These are phyloP conservation scores for Gobius niger DNA, from an alignment of 2,113 vertebrate genomes.

Conservation along the genomic window DNA sequence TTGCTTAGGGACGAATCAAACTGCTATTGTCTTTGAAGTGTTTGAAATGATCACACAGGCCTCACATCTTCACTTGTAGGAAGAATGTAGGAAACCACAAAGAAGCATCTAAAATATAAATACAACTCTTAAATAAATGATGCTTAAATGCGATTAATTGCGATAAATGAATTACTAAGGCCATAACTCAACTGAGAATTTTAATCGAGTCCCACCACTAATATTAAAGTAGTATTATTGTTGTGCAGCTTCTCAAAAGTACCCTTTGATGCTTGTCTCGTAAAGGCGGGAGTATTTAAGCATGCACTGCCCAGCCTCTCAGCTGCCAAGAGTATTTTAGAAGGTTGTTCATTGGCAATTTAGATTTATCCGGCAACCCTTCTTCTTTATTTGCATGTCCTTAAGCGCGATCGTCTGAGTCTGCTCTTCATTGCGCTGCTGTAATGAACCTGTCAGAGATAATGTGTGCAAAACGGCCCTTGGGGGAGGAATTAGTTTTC, in stretches of 20 bases:
- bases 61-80: no score
- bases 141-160: no score
- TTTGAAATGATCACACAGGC: no score
- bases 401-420: conserved; percentile 26
- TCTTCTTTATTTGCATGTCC: conserved; percentile 24
- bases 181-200: no score
- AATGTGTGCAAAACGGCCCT: conserved; percentile 77
- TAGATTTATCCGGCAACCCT: conserved; percentile 21
- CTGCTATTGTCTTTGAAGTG: no score
- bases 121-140: no score
- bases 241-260: not conserved
- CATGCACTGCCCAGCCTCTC: conserved; percentile 9
- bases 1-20: no score
- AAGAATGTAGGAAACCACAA: no score
- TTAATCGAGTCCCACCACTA: no score
- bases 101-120: no score
- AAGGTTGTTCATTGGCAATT: conserved; percentile 10
- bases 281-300: conserved; percentile 12
- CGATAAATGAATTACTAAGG: no score
- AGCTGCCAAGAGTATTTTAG: not conserved
- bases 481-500: conserved; percentile 45
- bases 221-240: not conserved
- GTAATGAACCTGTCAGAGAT: conserved; percentile 83
- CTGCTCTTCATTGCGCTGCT: conserved; percentile 78
- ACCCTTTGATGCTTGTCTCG: conserved; percentile 1